Evolutionary conservation across 2,113 vertebrate species (phyloP), one percentile per base, ranked within the genome.

Genomic region (Cyanocitta stelleri): DNA sequence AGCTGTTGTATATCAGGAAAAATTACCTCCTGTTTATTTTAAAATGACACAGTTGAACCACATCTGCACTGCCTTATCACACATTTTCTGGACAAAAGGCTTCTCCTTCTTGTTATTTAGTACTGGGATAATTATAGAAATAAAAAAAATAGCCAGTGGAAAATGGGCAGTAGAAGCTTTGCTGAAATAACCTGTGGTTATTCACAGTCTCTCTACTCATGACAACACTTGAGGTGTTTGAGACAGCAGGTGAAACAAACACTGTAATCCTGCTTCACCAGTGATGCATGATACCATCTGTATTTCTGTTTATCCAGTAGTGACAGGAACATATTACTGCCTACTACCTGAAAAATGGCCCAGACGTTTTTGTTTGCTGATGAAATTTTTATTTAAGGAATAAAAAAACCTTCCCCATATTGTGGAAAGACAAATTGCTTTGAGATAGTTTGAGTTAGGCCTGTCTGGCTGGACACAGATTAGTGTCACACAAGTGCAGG

Each of bases 1-100:
- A 97, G 95, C 89, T 97, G 94, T 68, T 95, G 37, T 87, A 24
- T 62, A 95, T 89, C 79, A 95, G 87, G 49, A 93, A 83, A 91
- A 95, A 95, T 24, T 75, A 35, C 66, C 73, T 94, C 71, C 67
- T 83, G 55, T 93, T 96, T 96, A 68, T 87, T 97, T 87, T 85
- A 62, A 85, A 95, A 85, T 73, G 51, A 52, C 54, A 82, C 20
- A 74, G 51, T 71, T 3, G 11, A 79, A 49, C 58, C 15, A 69
- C 52, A 85, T 80, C 74, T 89, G 77, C 73, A 48, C 35, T 87
- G 90, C 48, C 49, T 92, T 80, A 83, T 89, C 94, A 90, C 92
- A 81, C 30, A 13, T 92, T 92, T 95, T 92, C 86, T 90, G 49
- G 69, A 89, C 55, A 76, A 94, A 86, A 39, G 11, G 6, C 10